These are phyloP conservation scores for Brachyptera risi DNA, from an alignment of 2,888 invertebrate species.

Conservation along the genomic window DNA sequence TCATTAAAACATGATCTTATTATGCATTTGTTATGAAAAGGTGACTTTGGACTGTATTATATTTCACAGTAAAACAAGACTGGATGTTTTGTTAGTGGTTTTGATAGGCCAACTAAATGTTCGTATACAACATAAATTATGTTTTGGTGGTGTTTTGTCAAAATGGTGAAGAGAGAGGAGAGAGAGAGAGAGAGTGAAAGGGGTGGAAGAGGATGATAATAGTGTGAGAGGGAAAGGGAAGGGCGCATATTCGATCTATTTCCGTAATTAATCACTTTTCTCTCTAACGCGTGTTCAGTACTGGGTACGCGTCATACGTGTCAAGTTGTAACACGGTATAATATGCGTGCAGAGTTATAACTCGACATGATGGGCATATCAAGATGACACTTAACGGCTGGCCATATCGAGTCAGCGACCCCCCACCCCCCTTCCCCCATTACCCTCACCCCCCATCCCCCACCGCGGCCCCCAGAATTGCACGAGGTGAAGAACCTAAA, in stretches of 20 bases:
- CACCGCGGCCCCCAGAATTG: too few species aligned
- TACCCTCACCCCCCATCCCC: not conserved
- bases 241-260: slow-evolving; percentile 1
- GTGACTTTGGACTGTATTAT: not conserved
- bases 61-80: too few species aligned
- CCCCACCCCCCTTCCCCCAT: not conserved
- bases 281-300: not conserved
- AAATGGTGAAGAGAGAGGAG: not conserved
- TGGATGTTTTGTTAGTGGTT: too few species aligned
- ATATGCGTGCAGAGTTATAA: not conserved
- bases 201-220: not conserved
- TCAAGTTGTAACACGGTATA: too few species aligned
- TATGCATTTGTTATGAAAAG: too few species aligned
- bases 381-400: not conserved
- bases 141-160: not conserved
- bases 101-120: not conserved
- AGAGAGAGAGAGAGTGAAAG: not conserved
- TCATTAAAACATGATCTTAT: not conserved
- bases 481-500: not conserved
- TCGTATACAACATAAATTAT: not conserved
- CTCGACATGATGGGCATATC: too few species aligned
- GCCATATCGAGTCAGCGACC: not conserved
- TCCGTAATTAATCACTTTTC: not conserved
- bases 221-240: not conserved
- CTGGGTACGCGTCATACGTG: not conserved